Conservation (phyloP, 2,888 invertebrate genomes). For the Xylota sylvarum region DNA sequence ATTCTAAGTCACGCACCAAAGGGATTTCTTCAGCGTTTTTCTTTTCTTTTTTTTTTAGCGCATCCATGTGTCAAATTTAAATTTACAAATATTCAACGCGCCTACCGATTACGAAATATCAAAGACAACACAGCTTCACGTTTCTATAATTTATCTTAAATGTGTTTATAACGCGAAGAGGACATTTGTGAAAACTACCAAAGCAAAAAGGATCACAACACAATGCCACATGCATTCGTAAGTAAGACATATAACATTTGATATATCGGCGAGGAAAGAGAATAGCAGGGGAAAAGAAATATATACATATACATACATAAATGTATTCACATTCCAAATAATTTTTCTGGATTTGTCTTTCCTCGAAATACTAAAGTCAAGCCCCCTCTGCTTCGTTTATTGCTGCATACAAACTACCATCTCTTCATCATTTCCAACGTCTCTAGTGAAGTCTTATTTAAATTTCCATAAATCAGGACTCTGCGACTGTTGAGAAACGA, state of each 20-base stretch:
- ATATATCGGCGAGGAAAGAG: slow-evolving; percentile 49
- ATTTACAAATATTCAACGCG: slow-evolving; percentile 31
- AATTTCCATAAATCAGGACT: slow-evolving; percentile 79
- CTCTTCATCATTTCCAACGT: slow-evolving; percentile 73
- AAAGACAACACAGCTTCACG: slow-evolving; percentile 42
- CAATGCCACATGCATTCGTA: slow-evolving; percentile 60
- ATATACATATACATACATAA: slow-evolving; percentile 51
- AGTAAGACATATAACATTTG: slow-evolving; percentile 58
- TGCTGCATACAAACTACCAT: slow-evolving; percentile 76
- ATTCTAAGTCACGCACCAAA: slow-evolving; percentile 12
- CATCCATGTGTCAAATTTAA: slow-evolving; percentile 16
- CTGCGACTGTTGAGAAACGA: slow-evolving; percentile 67
- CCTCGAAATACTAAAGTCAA: slow-evolving; percentile 56
- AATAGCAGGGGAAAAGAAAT: slow-evolving; percentile 7
- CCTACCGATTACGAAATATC: slow-evolving; percentile 35
- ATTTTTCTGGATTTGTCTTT: slow-evolving; percentile 78
- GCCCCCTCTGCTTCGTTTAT: slow-evolving; percentile 62
- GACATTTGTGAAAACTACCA: slow-evolving; percentile 49
- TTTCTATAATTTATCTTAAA: slow-evolving; percentile 58
- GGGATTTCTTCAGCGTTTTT: slow-evolving; percentile 7
- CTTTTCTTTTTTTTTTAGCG: background rate
- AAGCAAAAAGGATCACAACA: slow-evolving; percentile 36
- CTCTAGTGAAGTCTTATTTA: slow-evolving; percentile 78
- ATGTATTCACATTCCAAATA: slow-evolving; percentile 77
- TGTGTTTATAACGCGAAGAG: slow-evolving; percentile 42